Conservation (phyloP, 2,797 vertebrate species). For the Tenualosa thibaudeaui region DNA sequence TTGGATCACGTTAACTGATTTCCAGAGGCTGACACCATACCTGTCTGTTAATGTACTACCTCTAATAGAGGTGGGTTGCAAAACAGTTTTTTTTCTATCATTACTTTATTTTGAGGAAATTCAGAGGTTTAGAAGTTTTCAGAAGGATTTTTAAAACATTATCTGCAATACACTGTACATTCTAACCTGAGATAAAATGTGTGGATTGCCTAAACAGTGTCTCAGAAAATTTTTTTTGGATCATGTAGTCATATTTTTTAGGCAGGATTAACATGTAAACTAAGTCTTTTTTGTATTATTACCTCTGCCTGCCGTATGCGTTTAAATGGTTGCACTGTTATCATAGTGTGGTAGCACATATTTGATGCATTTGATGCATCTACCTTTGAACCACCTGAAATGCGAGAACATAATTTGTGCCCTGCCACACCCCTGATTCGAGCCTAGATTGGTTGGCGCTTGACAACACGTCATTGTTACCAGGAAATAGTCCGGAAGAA, state of each 20-base stretch:
- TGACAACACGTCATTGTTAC: constrained; percentile 30
- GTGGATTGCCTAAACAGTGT: not conserved
- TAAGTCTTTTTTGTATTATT: not conserved
- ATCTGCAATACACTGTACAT: not conserved
- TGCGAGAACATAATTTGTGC: not conserved
- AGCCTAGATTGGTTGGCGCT: not conserved
- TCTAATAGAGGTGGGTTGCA: constrained; percentile 17
- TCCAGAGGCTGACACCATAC: not conserved
- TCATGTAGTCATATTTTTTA: not conserved
- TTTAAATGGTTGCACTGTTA: too few relatives aligned
- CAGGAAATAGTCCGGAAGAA: constrained; percentile 18
- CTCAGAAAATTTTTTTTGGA: not conserved
- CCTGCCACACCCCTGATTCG: not conserved
- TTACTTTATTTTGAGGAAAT: not conserved
- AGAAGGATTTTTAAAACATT: not conserved
- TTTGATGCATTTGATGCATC: too few relatives aligned
- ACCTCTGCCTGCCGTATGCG: too few relatives aligned
- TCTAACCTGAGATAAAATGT: not conserved
- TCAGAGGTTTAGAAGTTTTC: not conserved
- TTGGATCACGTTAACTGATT: not conserved
- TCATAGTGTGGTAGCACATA: too few relatives aligned
- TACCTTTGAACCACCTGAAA: not conserved
- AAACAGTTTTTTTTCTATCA: constrained; percentile 21
- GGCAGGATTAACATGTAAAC: not conserved
- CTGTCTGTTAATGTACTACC: not conserved